Evolutionary conservation across 2,113 vertebrate genomes (phyloP), one percentile per base, ranked within the genome.

Genomic region (Cyprinodon variegatus): DNA sequence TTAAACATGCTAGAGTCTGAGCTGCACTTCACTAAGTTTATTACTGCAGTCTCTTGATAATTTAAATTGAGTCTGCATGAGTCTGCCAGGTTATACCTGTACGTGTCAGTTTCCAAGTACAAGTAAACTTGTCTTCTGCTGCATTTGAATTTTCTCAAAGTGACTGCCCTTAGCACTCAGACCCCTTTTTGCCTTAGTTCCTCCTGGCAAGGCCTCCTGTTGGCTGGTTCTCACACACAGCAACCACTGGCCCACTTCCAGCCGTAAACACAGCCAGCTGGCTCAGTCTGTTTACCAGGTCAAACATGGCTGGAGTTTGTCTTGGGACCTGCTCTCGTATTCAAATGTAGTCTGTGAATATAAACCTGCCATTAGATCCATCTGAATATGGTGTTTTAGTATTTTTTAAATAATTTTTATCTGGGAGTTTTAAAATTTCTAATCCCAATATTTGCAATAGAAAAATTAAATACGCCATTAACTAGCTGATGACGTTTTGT

Each of bases 181-280:
- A 59, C 53, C 50, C 50, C 72, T 38, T 57, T 38, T 38, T 62
- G 70, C 65, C 79, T 77, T 68, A 67, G 74, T 80, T 67, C 67
- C 38, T 77, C 36, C 71, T 65, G 29, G 29, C 57, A 41, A 29
- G 57, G 57, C 22, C 77, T 41, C 69, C 69, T 22, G 53, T 22
- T 60, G 36, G 65, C 79, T 69, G 76, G 67, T 74, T 82, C 72
- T 81, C 78, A 72, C 82, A 81, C 83, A 70, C 29, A 76, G 74
- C 61, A 73, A 22, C 29, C 41, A 5, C 48, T 83, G 83, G 83
- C 84, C 45, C 64, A n/a, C 4, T 37, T 77, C 81, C 79, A 82
- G 59, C n/a, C 22, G 0, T 61, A 59, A 12, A 76, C 68, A 65
- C 77, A 72, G 77, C 81, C 85, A 79, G 79, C 79, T 86, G 89